A percentile compares a stretch with the other conserved stretches of the same genome.
Evolutionary conservation across 2,113 vertebrate genomes (phyloP).

Genomic region (Stictonetta naevosa): DNA sequence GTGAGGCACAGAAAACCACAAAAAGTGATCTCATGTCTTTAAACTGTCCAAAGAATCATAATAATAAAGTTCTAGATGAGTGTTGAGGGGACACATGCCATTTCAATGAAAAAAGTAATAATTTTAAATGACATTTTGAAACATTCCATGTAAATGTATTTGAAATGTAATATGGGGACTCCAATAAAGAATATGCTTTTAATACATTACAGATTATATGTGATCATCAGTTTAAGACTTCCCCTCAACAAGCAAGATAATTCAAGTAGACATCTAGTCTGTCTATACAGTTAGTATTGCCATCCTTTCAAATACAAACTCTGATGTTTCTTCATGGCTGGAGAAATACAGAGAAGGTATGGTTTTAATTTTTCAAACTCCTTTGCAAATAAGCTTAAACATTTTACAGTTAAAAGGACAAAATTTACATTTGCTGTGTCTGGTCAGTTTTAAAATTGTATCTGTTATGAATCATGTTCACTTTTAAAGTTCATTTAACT

Average conservation of each 20-base stretch:
- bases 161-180: slow-evolving; percentile 74
- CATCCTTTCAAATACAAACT: slow-evolving; percentile 65
- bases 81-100: slow-evolving; percentile 70
- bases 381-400: slow-evolving; percentile 75
- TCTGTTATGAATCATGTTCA: slow-evolving; percentile 77
- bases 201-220: slow-evolving; percentile 76
- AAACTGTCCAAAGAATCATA: slow-evolving; percentile 72
- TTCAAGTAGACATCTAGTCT: slow-evolving; percentile 70
- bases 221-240: slow-evolving; percentile 74
- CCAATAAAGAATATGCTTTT: slow-evolving; percentile 74
- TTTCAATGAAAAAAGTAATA: slow-evolving; percentile 66
- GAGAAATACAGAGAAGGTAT: slow-evolving; percentile 56
- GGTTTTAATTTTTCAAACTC: slow-evolving; percentile 75
- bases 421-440: slow-evolving; percentile 76
- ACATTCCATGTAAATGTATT: slow-evolving; percentile 76
- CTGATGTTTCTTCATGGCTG: slow-evolving; percentile 54
- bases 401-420: slow-evolving; percentile 74
- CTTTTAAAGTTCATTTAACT: slow-evolving; percentile 77
- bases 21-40: slow-evolving; percentile 72
- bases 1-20: slow-evolving; percentile 53
- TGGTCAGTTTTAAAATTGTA: slow-evolving; percentile 70
- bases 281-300: slow-evolving; percentile 51
- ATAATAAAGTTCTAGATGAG: slow-evolving; percentile 67
- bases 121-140: slow-evolving; percentile 72
- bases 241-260: slow-evolving; percentile 69